phyloP scores from a whole-genome alignment of 2,888 invertebrate species.

The Neria commutata region DNA sequence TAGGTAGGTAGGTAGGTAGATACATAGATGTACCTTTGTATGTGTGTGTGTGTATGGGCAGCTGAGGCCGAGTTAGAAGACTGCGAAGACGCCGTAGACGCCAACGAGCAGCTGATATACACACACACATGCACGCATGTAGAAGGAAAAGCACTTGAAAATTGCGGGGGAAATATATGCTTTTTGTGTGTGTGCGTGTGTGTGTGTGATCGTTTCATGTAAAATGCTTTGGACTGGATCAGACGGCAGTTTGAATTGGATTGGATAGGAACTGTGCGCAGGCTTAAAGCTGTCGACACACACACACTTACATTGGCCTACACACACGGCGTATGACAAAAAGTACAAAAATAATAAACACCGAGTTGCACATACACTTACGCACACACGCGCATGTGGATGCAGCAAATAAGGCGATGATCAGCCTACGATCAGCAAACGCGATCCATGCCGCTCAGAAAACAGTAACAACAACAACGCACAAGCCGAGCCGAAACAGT shows the following conservation, averaged over 20 bases:
- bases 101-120: too few species aligned
- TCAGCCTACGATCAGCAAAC: conserved; percentile 37
- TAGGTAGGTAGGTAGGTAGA: not conserved
- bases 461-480: conserved; percentile 24
- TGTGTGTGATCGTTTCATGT: conserved; percentile 8
- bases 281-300: conserved; percentile 6
- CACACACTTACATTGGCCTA: conserved; percentile 28
- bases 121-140: conserved; percentile 10
- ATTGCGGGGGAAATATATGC: conserved; percentile 22
- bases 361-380: conserved; percentile 5
- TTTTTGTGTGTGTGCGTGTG: not conserved
- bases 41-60: too few species aligned
- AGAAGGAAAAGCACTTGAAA: conserved; percentile 32
- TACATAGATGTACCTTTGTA: not conserved
- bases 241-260: conserved; percentile 5
- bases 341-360: conserved; percentile 4
- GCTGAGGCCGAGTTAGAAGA: conserved; percentile 25
- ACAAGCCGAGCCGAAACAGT: conserved; percentile 24
- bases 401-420: conserved; percentile 29
- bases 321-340: conserved; percentile 22
- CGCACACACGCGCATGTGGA: conserved; percentile 13
- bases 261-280: conserved; percentile 3
- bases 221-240: conserved; percentile 21
- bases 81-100: conserved; percentile 15
- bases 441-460: conserved; percentile 17